Evolutionary conservation across 2,888 invertebrate genomes (phyloP).

Genomic region (Andrena dorsata): DNA sequence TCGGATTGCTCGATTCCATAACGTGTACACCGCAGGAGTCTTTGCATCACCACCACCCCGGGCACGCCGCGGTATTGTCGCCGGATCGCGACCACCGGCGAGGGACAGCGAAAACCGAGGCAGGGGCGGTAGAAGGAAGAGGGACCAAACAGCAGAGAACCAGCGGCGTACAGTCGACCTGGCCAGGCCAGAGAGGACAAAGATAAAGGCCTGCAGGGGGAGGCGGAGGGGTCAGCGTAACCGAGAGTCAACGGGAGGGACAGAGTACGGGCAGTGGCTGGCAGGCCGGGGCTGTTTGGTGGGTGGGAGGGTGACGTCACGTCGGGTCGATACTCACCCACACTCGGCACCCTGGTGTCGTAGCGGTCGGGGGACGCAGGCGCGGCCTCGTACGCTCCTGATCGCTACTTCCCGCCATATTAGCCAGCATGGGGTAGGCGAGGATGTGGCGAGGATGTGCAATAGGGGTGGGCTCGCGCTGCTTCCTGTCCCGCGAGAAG

Average conservation of each 20-base stretch:
- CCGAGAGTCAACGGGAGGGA: conserved; percentile 47
- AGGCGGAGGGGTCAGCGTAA: conserved; percentile 35
- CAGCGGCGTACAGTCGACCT: background rate
- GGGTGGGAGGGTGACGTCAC: conserved; percentile 80
- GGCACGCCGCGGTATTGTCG: background rate
- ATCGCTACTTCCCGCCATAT: conserved; percentile 82
- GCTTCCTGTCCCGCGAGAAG: conserved; percentile 89
- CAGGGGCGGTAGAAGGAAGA: conserved; percentile 8
- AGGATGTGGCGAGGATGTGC: conserved; percentile 89
- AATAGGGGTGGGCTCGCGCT: conserved; percentile 90
- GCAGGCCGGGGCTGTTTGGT: conserved; percentile 4
- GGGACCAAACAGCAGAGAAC: conserved; percentile 9
- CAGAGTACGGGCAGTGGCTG: conserved; percentile 21
- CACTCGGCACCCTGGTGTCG: conserved; percentile 62
- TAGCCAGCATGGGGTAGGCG: conserved; percentile 81
- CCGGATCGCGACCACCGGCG: background rate
- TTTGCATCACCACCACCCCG: background rate
- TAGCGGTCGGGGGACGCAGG: conserved; percentile 60
- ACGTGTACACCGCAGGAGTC: background rate
- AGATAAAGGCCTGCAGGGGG: background rate
- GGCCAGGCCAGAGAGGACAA: conserved; percentile 1
- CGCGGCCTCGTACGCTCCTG: conserved; percentile 71
- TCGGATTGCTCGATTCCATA: background rate
- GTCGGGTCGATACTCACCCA: conserved; percentile 82
- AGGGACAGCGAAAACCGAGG: background rate